Conservation (phyloP, 2,113 vertebrate genomes). For the Cairina moschata region DNA sequence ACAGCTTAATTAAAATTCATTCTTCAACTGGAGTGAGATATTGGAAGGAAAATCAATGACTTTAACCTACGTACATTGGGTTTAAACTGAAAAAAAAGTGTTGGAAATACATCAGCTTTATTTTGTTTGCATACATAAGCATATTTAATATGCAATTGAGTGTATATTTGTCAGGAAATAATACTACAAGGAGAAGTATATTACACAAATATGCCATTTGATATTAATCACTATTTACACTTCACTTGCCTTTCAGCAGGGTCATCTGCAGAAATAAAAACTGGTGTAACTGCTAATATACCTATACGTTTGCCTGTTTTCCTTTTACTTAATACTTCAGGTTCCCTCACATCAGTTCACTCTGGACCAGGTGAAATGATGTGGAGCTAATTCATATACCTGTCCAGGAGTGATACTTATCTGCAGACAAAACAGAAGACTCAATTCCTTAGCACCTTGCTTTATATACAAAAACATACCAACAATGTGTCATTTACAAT, state of each 20-base stretch:
- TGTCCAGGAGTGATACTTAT: background rate
- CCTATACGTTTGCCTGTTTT: background rate
- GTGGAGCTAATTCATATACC: background rate
- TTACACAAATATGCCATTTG: background rate
- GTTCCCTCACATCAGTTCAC: background rate
- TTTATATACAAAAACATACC: background rate
- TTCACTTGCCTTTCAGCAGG: background rate
- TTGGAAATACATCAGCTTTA: background rate
- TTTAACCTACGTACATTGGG: background rate
- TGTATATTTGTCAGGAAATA: background rate
- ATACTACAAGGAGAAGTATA: background rate
- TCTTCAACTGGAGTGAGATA: background rate
- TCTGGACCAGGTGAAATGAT: background rate
- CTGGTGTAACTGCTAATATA: background rate
- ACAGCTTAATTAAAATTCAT: background rate
- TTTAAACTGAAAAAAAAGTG: background rate
- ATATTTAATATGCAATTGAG: background rate
- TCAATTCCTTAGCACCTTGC: background rate
- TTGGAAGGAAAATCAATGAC: background rate
- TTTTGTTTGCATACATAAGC: background rate
- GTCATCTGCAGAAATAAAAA: constrained; percentile 7
- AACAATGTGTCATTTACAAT: background rate
- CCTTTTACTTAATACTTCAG: background rate
- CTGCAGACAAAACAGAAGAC: background rate
- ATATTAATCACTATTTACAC: background rate